Evolutionary conservation across 2,113 vertebrate species (phyloP).

Genomic region (Erythrocercus mccallii): DNA sequence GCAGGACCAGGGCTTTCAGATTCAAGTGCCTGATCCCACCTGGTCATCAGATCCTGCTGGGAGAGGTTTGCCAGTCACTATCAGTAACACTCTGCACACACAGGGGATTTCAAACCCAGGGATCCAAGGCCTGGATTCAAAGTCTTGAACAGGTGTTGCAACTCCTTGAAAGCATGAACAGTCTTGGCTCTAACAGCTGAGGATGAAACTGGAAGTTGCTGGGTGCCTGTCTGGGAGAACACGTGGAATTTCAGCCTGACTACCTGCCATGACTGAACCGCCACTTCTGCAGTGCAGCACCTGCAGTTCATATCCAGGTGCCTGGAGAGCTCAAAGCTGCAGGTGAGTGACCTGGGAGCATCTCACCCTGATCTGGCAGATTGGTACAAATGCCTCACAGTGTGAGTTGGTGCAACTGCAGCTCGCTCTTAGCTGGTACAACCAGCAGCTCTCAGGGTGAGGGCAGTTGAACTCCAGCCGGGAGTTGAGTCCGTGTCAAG

Average conservation of each 20-base stretch:
- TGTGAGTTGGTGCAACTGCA: not conserved
- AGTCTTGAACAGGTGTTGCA: not conserved
- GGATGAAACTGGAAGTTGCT: accelerated
- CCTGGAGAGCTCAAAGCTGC: not conserved
- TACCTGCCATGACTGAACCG: accelerated
- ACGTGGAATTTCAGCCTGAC: accelerated
- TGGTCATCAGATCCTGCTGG: not conserved
- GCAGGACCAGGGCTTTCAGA: not conserved
- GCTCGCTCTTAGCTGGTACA: not conserved
- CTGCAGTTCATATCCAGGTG: accelerated
- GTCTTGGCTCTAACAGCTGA: accelerated
- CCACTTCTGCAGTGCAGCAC: accelerated
- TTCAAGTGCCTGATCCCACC: accelerated
- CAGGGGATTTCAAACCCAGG: not conserved
- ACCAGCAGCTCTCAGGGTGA: not conserved
- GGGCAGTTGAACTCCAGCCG: not conserved
- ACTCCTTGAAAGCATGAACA: not conserved
- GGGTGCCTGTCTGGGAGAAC: not conserved
- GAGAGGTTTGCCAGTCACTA: not conserved
- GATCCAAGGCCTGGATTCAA: not conserved
- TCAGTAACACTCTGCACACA: accelerated
- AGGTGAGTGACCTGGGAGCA: not conserved
- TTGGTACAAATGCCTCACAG: not conserved
- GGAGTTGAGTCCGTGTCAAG: accelerated
- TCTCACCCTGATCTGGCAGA: not conserved